Base-by-base conservation (phyloP, 2,888 invertebrate species). In the Bembecia ichneumoniformis region DNA sequence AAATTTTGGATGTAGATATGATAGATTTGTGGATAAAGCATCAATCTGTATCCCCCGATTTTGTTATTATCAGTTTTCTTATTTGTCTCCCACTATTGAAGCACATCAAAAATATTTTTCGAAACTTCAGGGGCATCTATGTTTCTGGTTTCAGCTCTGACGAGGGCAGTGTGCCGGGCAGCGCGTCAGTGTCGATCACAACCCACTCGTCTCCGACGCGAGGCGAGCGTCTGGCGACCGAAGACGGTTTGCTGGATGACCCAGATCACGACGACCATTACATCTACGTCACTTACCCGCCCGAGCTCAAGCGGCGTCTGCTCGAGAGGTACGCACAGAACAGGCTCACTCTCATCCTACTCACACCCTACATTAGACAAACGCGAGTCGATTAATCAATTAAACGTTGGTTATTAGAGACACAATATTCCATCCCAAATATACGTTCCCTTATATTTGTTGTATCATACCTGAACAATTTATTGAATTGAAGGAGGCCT, bases 281-380 rank as follows among this genome's bases (percentile, higher is more conserved):
- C 77, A 95, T 95, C 68, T 95, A 95, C 80, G 95, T 95, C 61
- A 93, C 94, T 49, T 95, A 95, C 88, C 95, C 95, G 60, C 94
- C 94, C 40, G 95, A 95, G 78, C 88, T 95, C 55, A 95, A 95
- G 79, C 90, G 94, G 65, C 89, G 95, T 57, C 90, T 95, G 64
- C 88, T 95, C 62, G 95, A 95, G 87, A 93, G 93, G 93, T 93
- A 90, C 74, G 79, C 71, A 51, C 62, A 71, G 47, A 79, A 81
- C 55, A 67, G 71, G 57, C 56, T 82, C 63, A 87, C 83, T 47
- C 72, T 84, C 48, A 75, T 83, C 50, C 56, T 82, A 54, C 71
- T 84, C 48, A 73, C 77, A 51, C 84, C 84, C 7, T 78, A 68
- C 54, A 74, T 82, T 28, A 69, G 79, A 52, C 82, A 82, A 56